phyloP scores from a whole-genome alignment of 2,888 invertebrate genomes.

The Limnephilus auricula region DNA sequence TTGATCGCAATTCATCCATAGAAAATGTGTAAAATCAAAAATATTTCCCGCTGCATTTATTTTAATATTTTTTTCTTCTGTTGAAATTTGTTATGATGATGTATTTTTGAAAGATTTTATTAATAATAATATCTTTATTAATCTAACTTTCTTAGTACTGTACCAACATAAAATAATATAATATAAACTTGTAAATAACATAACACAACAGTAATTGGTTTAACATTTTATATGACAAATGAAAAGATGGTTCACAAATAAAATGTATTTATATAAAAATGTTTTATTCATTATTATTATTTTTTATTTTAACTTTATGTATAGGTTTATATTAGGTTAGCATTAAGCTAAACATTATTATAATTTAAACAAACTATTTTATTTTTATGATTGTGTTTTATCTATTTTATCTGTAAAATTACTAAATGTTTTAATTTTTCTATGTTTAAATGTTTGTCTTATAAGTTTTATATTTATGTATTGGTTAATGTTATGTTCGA shows the following conservation, averaged over 20 bases:
- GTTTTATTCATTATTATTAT: background rate
- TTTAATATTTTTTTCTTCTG: too few species aligned
- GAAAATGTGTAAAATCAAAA: background rate
- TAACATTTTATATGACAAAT: background rate
- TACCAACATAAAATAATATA: background rate
- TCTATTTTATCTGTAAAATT: background rate
- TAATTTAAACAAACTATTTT: background rate
- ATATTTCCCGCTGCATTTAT: background rate
- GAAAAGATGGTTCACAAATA: conserved; percentile 12
- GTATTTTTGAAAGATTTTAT: background rate
- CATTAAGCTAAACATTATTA: background rate
- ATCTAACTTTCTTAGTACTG: background rate
- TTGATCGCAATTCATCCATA: background rate
- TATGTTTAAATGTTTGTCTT: background rate
- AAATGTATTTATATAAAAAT: conserved; percentile 31
- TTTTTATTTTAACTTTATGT: background rate
- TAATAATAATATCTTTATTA: background rate
- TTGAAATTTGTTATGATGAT: background rate
- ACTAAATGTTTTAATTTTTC: background rate
- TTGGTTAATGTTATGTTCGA: background rate
- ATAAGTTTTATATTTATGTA: background rate
- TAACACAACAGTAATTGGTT: background rate
- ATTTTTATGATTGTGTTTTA: background rate
- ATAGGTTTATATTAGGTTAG: background rate
- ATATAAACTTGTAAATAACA: conserved; percentile 21